Evolutionary conservation across 2,888 invertebrate genomes (phyloP).

Genomic region (Acheta domesticus): DNA sequence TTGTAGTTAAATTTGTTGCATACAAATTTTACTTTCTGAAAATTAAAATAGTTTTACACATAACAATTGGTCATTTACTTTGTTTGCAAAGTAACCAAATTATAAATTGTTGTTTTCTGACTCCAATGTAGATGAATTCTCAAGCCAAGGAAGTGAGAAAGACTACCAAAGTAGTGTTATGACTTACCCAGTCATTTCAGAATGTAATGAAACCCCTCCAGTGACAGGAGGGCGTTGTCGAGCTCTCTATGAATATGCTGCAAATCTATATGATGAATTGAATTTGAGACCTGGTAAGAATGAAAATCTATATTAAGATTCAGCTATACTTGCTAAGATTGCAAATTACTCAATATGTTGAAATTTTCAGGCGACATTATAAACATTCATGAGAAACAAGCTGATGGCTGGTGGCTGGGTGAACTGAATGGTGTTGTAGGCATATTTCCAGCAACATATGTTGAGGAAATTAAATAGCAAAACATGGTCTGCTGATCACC

Average conservation of each 20-base stretch:
- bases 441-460: conserved; percentile 92
- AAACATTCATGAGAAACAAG: conserved; percentile 83
- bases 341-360: not conserved
- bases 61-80: not conserved
- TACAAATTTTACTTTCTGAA: not conserved
- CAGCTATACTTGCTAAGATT: not conserved
- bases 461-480: conserved; percentile 66
- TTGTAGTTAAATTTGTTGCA: not conserved
- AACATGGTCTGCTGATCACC: not conserved
- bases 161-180: conserved; percentile 42
- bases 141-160: conserved; percentile 64
- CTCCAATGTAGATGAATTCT: conserved; percentile 65
- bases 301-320: conserved; percentile 30
- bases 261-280: conserved; percentile 83
- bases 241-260: conserved; percentile 83
- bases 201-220: conserved; percentile 33
- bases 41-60: not conserved
- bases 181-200: conserved; percentile 38
- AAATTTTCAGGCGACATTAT: conserved; percentile 71
- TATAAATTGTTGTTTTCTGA: too few relatives aligned
- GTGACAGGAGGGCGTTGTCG: conserved; percentile 62
- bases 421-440: conserved; percentile 81
- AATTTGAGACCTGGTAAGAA: conserved; percentile 62
- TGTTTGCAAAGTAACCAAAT: not conserved
- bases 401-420: conserved; percentile 94